phyloP scores from a whole-genome alignment of 2,797 vertebrate species.

The Apodemus agrarius region DNA sequence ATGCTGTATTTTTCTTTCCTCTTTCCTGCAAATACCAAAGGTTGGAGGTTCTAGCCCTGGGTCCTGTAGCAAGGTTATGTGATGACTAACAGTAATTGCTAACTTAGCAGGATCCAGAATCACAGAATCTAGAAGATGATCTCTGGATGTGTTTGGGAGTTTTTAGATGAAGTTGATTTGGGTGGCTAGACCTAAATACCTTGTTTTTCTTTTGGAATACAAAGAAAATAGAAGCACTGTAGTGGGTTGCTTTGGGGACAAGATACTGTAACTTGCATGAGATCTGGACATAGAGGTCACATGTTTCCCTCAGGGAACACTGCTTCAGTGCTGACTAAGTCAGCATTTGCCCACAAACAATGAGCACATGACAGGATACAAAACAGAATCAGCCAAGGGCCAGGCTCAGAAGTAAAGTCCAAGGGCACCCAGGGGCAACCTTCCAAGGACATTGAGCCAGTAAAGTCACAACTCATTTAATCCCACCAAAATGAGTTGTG shows the following conservation, averaged over 20 bases:
- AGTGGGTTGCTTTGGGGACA: not conserved
- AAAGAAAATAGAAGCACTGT: not conserved
- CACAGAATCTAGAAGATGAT: not conserved
- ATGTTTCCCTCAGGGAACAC: not conserved
- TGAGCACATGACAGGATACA: not conserved
- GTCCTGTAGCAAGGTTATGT: not conserved
- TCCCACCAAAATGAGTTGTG: not conserved
- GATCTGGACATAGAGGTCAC: not conserved
- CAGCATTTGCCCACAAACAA: not conserved
- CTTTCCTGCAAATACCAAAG: not conserved
- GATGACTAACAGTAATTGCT: not conserved
- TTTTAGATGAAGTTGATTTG: not conserved
- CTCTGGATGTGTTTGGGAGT: not conserved
- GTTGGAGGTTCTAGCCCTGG: not conserved
- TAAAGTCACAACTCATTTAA: not conserved
- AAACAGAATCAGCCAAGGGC: not conserved
- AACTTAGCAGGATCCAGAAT: not conserved
- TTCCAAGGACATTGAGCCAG: not conserved
- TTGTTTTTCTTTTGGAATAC: conserved; percentile 36
- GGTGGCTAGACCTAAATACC: not conserved
- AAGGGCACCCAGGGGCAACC: not conserved
- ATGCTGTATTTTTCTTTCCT: not conserved
- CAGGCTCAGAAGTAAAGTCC: not conserved
- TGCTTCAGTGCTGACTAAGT: not conserved
- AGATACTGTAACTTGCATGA: not conserved